A percentile compares a stretch with the other conserved stretches of the same genome.
phyloP scores from a whole-genome alignment of 2,888 invertebrate species.

The Eupithecia inturbata region DNA sequence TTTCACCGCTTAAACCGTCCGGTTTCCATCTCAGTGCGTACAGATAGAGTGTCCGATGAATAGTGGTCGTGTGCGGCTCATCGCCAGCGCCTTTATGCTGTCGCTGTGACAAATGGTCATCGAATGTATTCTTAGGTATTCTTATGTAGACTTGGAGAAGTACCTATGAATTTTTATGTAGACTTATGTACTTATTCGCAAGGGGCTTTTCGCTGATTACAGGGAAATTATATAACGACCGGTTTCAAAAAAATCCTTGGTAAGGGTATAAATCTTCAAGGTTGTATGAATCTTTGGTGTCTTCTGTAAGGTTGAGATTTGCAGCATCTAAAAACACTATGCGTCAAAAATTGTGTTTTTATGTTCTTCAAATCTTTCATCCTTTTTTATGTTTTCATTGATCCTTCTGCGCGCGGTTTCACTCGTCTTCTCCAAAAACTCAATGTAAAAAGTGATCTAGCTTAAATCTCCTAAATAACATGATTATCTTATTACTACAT shows the following conservation, averaged over 20 bases:
- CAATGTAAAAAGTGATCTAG: background rate
- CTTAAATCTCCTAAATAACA: too few species aligned
- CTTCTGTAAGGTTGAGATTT: too few species aligned
- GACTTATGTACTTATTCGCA: background rate
- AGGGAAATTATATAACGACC: background rate
- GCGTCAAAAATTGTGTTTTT: too few species aligned
- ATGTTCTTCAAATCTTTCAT: too few species aligned
- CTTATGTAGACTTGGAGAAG: background rate
- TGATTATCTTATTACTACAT: too few species aligned
- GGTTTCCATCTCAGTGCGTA: background rate
- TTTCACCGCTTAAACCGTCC: background rate
- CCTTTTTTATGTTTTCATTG: too few species aligned
- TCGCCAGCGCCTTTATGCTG: constrained; percentile 39
- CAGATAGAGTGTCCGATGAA: constrained; percentile 41
- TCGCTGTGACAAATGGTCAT: constrained; percentile 43
- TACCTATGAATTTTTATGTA: background rate
- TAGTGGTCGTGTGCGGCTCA: constrained; percentile 40
- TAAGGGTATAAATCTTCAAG: too few species aligned
- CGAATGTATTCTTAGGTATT: constrained; percentile 26
- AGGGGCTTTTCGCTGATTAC: background rate
- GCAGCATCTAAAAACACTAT: too few species aligned
- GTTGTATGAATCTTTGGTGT: too few species aligned
- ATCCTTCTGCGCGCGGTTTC: background rate
- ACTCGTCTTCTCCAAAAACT: background rate
- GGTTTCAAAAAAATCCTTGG: too few species aligned